phyloP scores from a whole-genome alignment of 2,113 vertebrate genomes.

The Seriola rivoliana region DNA sequence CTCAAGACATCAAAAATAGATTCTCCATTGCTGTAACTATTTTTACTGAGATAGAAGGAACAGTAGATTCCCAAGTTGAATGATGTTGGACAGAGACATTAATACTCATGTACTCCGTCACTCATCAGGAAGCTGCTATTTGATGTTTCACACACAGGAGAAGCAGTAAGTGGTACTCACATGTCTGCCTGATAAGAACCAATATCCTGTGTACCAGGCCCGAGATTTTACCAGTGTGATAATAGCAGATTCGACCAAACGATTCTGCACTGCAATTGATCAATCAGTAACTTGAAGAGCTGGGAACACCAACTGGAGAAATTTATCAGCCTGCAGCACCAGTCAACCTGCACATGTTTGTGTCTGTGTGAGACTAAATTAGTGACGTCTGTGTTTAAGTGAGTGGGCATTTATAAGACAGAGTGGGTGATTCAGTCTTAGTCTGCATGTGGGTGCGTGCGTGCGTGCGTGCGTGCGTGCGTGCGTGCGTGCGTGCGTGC shows the following conservation, averaged over 20 bases:
- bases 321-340: slow-evolving; percentile 39
- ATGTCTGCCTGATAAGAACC: slow-evolving; percentile 21
- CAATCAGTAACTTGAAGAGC: slow-evolving; percentile 44
- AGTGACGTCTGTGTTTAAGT: slow-evolving; percentile 15
- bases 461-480: slow-evolving; percentile 3
- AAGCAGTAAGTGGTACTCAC: slow-evolving; percentile 27
- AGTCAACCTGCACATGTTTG: slow-evolving; percentile 1
- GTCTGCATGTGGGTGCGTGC: slow-evolving; percentile 18
- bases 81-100: background rate
- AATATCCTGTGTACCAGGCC: slow-evolving; percentile 25
- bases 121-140: slow-evolving; percentile 7
- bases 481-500: slow-evolving; percentile 6
- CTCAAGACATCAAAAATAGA: too few relatives aligned
- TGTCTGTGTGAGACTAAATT: slow-evolving; percentile 30
- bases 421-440: slow-evolving; percentile 34
- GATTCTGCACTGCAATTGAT: slow-evolving; percentile 50
- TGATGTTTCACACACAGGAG: background rate
- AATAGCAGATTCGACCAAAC: slow-evolving; percentile 49
- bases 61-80: background rate
- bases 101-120: background rate
- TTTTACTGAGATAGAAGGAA: background rate
- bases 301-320: slow-evolving; percentile 13
- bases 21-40: background rate
- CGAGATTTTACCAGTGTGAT: slow-evolving; percentile 47
- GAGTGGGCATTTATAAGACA: slow-evolving; percentile 16